Conservation (phyloP, 2,888 invertebrate species). For the Ramazzottius varieornatus region DNA sequence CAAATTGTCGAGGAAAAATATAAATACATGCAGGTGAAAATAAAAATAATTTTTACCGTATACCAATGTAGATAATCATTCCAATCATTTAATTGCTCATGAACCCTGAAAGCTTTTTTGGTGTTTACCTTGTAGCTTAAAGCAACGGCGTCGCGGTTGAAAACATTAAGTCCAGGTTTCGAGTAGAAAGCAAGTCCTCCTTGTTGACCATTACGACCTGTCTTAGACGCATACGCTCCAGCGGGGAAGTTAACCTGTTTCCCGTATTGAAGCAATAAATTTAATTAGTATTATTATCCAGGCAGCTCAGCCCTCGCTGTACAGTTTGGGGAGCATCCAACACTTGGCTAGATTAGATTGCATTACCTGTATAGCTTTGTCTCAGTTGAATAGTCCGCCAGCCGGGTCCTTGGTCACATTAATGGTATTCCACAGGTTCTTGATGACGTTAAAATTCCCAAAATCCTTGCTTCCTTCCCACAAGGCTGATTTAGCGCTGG, state of each 20-base stretch:
- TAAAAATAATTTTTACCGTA: no score
- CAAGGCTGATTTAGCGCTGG: neutral
- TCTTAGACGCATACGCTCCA: neutral
- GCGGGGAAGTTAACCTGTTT: neutral
- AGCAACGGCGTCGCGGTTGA: neutral
- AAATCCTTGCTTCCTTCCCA: neutral
- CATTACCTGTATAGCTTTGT: neutral
- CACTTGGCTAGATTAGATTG: no score
- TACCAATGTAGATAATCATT: no score
- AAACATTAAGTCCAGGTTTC: neutral
- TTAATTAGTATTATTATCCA: no score
- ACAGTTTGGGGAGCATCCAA: no score
- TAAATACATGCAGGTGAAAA: no score
- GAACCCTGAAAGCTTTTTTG: no score
- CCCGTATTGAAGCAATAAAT: no score
- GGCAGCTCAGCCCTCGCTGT: no score
- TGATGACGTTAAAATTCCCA: neutral
- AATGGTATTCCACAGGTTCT: neutral
- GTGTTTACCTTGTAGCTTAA: neutral
- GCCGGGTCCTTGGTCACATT: neutral
- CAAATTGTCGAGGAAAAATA: no score
- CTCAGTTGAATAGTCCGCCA: neutral
- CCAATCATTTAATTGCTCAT: no score
- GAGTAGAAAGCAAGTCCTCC: neutral
- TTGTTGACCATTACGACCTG: neutral